phyloP scores from a whole-genome alignment of 2,888 invertebrate genomes.

The Ypsolopha sequella region DNA sequence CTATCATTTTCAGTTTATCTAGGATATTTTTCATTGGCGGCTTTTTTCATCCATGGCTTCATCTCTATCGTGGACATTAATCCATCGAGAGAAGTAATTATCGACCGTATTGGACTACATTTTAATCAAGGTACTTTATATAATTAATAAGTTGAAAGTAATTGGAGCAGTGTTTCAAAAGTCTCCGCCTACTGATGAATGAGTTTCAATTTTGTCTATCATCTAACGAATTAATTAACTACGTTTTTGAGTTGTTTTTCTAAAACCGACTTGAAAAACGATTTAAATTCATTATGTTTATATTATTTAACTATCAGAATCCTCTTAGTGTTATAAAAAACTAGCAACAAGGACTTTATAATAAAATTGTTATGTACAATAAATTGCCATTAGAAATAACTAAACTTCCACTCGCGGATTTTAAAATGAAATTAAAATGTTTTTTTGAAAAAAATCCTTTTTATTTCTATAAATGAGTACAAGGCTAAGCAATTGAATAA shows the following conservation, averaged over 20 bases:
- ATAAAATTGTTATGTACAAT: no score
- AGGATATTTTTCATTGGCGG: neutral
- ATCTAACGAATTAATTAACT: conserved; percentile 20
- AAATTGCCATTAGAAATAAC: no score
- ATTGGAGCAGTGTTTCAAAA: conserved; percentile 34
- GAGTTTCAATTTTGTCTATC: conserved; percentile 33
- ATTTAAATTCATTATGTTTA: neutral
- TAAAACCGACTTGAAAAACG: neutral
- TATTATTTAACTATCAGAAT: conserved; percentile 4
- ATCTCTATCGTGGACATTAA: conserved; percentile 31
- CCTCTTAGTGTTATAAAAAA: neutral
- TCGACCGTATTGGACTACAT: conserved; percentile 34
- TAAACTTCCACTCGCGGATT: no score
- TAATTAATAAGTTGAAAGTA: conserved; percentile 47
- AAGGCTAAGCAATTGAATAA: no score
- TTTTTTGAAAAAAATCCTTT: no score
- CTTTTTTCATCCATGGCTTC: conserved; percentile 7
- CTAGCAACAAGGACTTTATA: no score
- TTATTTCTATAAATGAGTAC: no score
- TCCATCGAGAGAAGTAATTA: conserved; percentile 40
- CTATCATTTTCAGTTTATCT: conserved; percentile 8
- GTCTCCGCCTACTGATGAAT: conserved; percentile 31
- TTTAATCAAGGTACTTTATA: conserved; percentile 45
- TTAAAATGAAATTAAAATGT: no score
- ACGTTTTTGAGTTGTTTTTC: conserved; percentile 7